Evolutionary conservation across 2,888 invertebrate species (phyloP).

Genomic region (Caenorhabditis drosophilae): DNA sequence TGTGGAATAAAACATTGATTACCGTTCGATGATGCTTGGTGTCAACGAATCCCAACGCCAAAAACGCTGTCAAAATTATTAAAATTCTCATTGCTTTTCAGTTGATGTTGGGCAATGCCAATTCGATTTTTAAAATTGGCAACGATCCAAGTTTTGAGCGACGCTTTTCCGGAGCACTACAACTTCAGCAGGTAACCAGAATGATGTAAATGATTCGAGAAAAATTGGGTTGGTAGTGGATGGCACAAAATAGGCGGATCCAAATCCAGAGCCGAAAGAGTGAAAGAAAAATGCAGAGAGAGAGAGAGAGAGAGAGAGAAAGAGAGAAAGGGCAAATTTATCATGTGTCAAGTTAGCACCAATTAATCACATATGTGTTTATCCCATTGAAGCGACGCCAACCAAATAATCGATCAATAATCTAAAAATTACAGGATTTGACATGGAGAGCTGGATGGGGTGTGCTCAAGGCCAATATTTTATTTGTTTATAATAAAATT

Average conservation of each 20-base stretch:
- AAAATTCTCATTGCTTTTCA: too few species aligned
- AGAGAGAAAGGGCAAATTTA: too few species aligned
- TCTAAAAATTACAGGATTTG: constrained; percentile 61
- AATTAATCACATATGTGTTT: too few species aligned
- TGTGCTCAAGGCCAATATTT: constrained; percentile 63
- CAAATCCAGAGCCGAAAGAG: background rate
- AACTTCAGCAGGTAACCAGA: constrained; percentile 49
- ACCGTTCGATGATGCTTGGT: constrained; percentile 13
- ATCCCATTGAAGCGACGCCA: too few species aligned
- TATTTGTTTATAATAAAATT: constrained; percentile 60
- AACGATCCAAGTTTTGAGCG: constrained; percentile 50
- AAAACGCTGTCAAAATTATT: too few species aligned
- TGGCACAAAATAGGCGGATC: background rate
- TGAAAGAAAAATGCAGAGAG: background rate
- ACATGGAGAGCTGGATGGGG: constrained; percentile 61
- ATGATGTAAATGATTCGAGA: too few species aligned
- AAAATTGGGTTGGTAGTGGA: too few species aligned
- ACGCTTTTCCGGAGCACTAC: constrained; percentile 45
- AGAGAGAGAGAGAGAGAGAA: too few species aligned
- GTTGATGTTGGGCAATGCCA: constrained; percentile 55
- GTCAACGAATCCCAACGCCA: constrained; percentile 7
- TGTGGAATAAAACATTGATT: too few species aligned
- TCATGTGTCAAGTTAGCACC: too few species aligned
- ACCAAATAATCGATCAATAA: too few species aligned
- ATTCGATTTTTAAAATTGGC: constrained; percentile 46